phyloP scores from a whole-genome alignment of 2,888 invertebrate species.

The Agelastica alni region DNA sequence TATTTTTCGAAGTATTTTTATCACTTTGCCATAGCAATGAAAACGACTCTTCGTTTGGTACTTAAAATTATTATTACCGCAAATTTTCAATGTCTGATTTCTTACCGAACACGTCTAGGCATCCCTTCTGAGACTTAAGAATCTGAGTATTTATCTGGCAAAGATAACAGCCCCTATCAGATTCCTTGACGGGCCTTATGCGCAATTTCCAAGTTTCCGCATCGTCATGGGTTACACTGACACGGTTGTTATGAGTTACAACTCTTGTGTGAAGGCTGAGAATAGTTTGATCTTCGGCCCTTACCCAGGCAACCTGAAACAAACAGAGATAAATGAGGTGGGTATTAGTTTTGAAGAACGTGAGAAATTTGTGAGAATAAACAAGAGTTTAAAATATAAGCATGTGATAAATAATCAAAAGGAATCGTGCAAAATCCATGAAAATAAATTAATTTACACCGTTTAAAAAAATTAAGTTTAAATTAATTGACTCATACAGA shows the following conservation, averaged over 20 bases:
- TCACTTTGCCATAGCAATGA: too few species aligned
- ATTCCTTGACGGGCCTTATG: slow-evolving; percentile 79
- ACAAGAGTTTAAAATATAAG: slow-evolving; percentile 29
- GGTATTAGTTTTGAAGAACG: slow-evolving; percentile 28
- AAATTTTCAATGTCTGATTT: slow-evolving; percentile 1
- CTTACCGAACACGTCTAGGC: slow-evolving; percentile 86
- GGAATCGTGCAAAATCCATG: background rate
- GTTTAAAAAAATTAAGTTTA: too few species aligned
- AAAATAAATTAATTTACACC: too few species aligned
- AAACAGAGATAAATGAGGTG: slow-evolving; percentile 26
- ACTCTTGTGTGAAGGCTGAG: slow-evolving; percentile 82
- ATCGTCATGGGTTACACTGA: slow-evolving; percentile 81
- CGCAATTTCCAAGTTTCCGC: slow-evolving; percentile 84
- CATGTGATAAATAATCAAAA: slow-evolving; percentile 21
- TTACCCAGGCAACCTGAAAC: slow-evolving; percentile 84
- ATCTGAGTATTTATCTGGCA: slow-evolving; percentile 88
- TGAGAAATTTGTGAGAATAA: slow-evolving; percentile 29
- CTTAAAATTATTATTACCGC: background rate
- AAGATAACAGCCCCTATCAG: slow-evolving; percentile 88
- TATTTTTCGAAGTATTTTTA: too few species aligned
- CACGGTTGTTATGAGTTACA: slow-evolving; percentile 81
- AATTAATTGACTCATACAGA: too few species aligned
- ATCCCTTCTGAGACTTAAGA: slow-evolving; percentile 87
- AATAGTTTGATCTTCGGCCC: slow-evolving; percentile 89
- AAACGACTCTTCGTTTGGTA: too few species aligned